phyloP scores from a whole-genome alignment of 2,888 invertebrate genomes.

The Amitus sp. region DNA sequence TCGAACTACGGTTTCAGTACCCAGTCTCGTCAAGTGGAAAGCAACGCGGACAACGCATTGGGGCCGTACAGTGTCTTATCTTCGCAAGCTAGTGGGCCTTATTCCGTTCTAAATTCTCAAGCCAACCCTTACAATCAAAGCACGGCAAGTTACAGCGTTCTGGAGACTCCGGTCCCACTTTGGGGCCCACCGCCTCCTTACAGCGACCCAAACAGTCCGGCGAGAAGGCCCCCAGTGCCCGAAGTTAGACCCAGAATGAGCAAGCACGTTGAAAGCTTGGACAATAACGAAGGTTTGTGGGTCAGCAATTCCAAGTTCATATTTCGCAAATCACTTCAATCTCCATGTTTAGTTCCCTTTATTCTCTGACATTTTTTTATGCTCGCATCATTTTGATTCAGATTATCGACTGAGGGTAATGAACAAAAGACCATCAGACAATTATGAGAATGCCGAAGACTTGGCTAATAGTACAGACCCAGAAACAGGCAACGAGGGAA shows the following conservation, averaged over 20 bases:
- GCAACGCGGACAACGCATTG: slow-evolving; percentile 46
- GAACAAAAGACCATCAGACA: slow-evolving; percentile 54
- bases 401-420: slow-evolving; percentile 50
- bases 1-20: slow-evolving; percentile 78
- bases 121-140: slow-evolving; percentile 54
- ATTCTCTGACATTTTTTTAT: too few relatives aligned
- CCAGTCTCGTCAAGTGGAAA: slow-evolving; percentile 53
- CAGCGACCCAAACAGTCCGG: slow-evolving; percentile 81
- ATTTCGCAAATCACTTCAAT: too few relatives aligned
- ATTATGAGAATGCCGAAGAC: slow-evolving; percentile 62
- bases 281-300: slow-evolving; percentile 52
- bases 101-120: slow-evolving; percentile 52
- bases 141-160: slow-evolving; percentile 59
- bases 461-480: slow-evolving; percentile 56
- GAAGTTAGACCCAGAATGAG: slow-evolving; percentile 65
- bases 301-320: too few relatives aligned
- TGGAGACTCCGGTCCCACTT: slow-evolving; percentile 64
- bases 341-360: too few relatives aligned
- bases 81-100: slow-evolving; percentile 54
- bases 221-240: slow-evolving; percentile 67
- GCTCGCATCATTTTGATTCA: too few relatives aligned
- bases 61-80: slow-evolving; percentile 71
- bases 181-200: slow-evolving; percentile 94
- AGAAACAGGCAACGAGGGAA: slow-evolving; percentile 54
- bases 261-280: slow-evolving; percentile 67